Conservation (phyloP, 2,797 vertebrate genomes). For the Macropus fuliginosus region DNA sequence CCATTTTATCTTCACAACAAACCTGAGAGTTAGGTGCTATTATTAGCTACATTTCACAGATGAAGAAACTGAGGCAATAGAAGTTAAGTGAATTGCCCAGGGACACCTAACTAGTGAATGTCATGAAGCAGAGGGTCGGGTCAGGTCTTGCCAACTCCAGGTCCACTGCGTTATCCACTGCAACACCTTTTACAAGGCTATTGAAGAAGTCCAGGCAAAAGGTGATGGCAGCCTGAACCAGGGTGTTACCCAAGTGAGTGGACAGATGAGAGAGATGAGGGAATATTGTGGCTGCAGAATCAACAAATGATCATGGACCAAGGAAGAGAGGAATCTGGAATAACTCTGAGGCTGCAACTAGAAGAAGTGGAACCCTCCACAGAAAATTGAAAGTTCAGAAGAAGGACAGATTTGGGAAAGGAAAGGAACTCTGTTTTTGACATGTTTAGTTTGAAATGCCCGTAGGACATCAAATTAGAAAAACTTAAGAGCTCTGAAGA, state of each 20-base stretch:
- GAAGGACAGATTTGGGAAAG: neutral
- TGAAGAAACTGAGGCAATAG: neutral
- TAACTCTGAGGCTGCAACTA: neutral
- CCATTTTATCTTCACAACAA: neutral
- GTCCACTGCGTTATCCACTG: no score
- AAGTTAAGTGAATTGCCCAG: neutral
- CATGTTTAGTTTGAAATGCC: neutral
- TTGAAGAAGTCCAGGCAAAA: neutral
- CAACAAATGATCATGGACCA: neutral
- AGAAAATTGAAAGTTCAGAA: neutral
- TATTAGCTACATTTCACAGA: neutral
- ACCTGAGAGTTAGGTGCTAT: neutral
- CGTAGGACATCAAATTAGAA: neutral
- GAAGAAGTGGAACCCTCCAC: neutral
- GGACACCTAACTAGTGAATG: neutral
- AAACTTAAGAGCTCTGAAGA: neutral
- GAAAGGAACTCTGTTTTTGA: neutral
- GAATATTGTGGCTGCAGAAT: neutral
- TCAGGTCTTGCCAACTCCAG: neutral
- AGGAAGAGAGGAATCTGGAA: neutral
- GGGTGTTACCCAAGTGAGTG: neutral
- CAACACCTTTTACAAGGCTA: neutral
- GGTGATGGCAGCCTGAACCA: neutral
- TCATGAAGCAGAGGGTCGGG: no score
- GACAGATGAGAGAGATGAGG: neutral